Conservation (phyloP, 2,888 invertebrate genomes). For the Syrista parreyssii region DNA sequence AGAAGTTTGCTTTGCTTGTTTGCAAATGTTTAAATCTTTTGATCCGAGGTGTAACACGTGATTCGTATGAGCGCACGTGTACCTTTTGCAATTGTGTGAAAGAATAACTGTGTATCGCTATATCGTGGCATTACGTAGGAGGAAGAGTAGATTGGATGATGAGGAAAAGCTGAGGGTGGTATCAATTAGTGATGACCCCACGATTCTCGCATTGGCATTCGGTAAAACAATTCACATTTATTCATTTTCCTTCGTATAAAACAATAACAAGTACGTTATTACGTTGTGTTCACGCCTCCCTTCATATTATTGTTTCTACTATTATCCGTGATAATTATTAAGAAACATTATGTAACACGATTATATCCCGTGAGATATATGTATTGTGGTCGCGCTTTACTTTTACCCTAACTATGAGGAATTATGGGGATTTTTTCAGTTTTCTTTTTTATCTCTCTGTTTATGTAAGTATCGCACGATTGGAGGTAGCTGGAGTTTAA, state of each 20-base stretch:
- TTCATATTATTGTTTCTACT: not conserved
- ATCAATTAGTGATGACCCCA: constrained; percentile 20
- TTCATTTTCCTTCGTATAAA: constrained; percentile 1
- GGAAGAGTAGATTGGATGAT: constrained; percentile 30
- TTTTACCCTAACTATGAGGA: not conserved
- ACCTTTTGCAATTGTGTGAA: not conserved
- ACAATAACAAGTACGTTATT: constrained; percentile 6
- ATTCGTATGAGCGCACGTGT: not conserved
- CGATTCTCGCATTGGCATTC: constrained; percentile 8
- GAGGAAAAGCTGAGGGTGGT: constrained; percentile 20
- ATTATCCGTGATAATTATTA: not conserved
- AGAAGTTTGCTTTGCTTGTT: not conserved
- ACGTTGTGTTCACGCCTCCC: not conserved
- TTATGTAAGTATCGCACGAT: not conserved
- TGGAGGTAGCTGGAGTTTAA: not conserved
- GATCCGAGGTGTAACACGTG: not conserved
- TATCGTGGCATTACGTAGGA: constrained; percentile 24
- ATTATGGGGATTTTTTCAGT: not conserved
- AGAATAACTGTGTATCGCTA: not conserved
- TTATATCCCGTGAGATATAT: not conserved
- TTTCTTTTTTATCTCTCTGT: not conserved
- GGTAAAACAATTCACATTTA: constrained; percentile 4
- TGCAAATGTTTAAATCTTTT: not conserved
- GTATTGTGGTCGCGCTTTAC: not conserved
- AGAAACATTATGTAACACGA: not conserved